Conservation (phyloP, 1,140 invertebrate genomes). For the Zaprionus kolodkinae region DNA sequence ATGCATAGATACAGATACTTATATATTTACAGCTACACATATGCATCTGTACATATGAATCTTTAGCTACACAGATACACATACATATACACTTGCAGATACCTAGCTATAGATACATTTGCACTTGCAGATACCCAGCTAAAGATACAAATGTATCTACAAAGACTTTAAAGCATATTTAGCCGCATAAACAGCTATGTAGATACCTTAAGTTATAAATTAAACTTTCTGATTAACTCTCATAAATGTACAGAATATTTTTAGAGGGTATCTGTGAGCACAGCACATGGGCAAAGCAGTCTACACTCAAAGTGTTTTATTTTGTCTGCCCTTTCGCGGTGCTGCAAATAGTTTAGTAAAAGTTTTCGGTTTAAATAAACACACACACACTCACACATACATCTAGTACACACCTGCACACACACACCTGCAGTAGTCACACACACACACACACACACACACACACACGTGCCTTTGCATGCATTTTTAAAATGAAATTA, state of each 20-base stretch:
- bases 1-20: neutral
- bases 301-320: constrained; percentile 2
- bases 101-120: too few species aligned
- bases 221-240: neutral
- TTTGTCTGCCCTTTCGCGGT: neutral
- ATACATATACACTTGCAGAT: neutral
- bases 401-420: neutral
- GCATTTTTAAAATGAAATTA: constrained; percentile 81
- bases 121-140: neutral
- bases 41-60: neutral
- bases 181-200: neutral
- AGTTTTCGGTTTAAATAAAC: neutral
- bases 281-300: neutral
- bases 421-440: neutral
- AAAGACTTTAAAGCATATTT: too few species aligned
- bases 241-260: neutral
- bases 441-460: constrained; percentile 27
- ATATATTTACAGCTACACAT: neutral
- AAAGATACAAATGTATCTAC: neutral
- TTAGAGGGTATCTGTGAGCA: neutral
- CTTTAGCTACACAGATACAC: neutral
- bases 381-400: constrained; percentile 1
- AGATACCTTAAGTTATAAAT: neutral
- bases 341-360: constrained; percentile 28
- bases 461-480: constrained; percentile 33